A percentile compares a stretch with the other conserved stretches of the same genome.
Evolutionary conservation across 2,113 vertebrate species (phyloP).

Genomic region (Isichthys henryi): DNA sequence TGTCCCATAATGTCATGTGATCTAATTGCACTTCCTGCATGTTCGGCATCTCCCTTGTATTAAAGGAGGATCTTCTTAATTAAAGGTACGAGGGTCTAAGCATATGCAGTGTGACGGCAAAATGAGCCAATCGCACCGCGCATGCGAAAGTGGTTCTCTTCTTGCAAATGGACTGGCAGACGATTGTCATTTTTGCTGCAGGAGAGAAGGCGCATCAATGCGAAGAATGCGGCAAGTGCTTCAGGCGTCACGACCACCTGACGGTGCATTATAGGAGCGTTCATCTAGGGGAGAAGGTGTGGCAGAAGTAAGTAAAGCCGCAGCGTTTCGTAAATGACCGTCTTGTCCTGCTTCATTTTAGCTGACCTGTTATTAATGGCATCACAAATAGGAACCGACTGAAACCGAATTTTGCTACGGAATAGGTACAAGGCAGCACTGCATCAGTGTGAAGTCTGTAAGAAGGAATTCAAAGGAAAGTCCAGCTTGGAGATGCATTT

Average conservation of each 20-base stretch:
- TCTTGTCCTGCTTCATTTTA: background rate
- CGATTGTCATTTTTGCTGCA: slow-evolving; percentile 31
- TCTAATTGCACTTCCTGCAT: background rate
- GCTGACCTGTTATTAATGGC: background rate
- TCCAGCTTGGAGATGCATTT: slow-evolving; percentile 98
- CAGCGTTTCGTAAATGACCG: background rate
- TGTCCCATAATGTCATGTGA: background rate
- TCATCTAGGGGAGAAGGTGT: slow-evolving; percentile 93
- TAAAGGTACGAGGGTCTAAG: background rate
- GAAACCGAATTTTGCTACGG: background rate
- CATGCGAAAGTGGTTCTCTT: background rate
- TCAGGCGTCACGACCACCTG: slow-evolving; percentile 90
- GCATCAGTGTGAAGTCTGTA: slow-evolving; percentile 97
- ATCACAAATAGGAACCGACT: background rate
- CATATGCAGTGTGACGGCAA: background rate
- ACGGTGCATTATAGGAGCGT: slow-evolving; percentile 94
- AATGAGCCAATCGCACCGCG: background rate
- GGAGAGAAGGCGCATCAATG: slow-evolving; percentile 97
- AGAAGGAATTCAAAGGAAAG: slow-evolving; percentile 98
- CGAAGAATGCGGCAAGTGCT: slow-evolving; percentile 96
- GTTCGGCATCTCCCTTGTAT: background rate
- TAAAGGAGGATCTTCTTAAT: background rate
- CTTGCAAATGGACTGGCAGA: background rate
- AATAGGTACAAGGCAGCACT: slow-evolving; percentile 90
- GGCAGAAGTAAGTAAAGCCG: slow-evolving; percentile 81